These are phyloP conservation scores for Kryptolebias ocellatus DNA, from an alignment of 2,797 vertebrate genomes.

Conservation along the genomic window DNA sequence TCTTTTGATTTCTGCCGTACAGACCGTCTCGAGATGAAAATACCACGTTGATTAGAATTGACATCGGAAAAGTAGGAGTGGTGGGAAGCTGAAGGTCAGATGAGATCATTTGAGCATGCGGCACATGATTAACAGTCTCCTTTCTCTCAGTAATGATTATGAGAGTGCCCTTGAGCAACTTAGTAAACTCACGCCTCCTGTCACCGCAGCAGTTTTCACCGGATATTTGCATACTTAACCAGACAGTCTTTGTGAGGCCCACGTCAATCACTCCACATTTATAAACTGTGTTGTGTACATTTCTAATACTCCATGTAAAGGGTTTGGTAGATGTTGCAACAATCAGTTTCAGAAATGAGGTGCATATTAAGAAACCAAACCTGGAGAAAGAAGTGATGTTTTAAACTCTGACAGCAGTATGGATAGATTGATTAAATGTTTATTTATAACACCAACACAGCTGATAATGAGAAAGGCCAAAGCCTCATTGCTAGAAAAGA, in stretches of 20 bases:
- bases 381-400: not conserved
- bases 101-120: slow-evolving; percentile 65
- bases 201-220: slow-evolving; percentile 33
- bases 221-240: slow-evolving; percentile 11
- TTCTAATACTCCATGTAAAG: not conserved
- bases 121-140: slow-evolving; percentile 64
- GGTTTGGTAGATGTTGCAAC: not conserved
- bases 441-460: too few species aligned
- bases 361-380: not conserved
- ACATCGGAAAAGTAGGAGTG: slow-evolving; percentile 55
- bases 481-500: too few species aligned
- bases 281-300: not conserved
- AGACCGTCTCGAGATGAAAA: slow-evolving; percentile 30
- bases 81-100: slow-evolving; percentile 64
- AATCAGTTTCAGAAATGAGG: not conserved
- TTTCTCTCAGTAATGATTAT: slow-evolving; percentile 45
- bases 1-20: slow-evolving; percentile 17
- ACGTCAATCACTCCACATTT: not conserved
- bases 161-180: slow-evolving; percentile 69
- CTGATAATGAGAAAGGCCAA: too few species aligned
- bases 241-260: not conserved
- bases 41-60: slow-evolving; percentile 57
- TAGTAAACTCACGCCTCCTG: slow-evolving; percentile 31
- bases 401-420: not conserved
- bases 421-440: too few species aligned